Evolutionary conservation across 1,140 invertebrate species (phyloP).

Genomic region (Caenorhabditis latens): DNA sequence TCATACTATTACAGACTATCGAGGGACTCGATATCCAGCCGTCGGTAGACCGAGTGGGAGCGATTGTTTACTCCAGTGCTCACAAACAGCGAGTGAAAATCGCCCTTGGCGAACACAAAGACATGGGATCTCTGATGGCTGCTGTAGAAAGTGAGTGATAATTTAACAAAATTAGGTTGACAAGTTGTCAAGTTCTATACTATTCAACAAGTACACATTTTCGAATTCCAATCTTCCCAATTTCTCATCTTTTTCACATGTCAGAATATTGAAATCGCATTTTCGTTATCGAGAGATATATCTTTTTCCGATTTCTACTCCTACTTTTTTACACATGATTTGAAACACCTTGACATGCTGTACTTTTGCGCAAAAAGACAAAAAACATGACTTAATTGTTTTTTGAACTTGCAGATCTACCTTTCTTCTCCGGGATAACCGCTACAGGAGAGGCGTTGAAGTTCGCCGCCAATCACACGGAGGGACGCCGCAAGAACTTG

Average conservation of each 20-base stretch:
- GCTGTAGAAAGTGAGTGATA: conserved; percentile 25
- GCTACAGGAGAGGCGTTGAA: conserved; percentile 58
- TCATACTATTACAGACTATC: not conserved
- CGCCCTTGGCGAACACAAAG: not conserved
- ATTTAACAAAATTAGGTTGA: not conserved
- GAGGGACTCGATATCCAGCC: conserved; percentile 12
- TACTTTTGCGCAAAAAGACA: conserved; percentile 25
- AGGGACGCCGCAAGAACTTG: conserved; percentile 42
- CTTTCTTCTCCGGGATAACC: conserved; percentile 63
- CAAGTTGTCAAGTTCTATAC: not conserved
- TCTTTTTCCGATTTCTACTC: not conserved
- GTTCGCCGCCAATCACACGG: conserved; percentile 43
- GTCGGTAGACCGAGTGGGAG: conserved; percentile 44
- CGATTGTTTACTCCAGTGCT: conserved; percentile 33
- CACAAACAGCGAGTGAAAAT: conserved; percentile 29
- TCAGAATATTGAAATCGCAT: not conserved
- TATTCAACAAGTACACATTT: not conserved
- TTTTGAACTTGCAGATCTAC: conserved; percentile 47
- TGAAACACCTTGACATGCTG: conserved; percentile 51
- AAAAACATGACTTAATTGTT: conserved; percentile 29
- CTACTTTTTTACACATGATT: conserved; percentile 24
- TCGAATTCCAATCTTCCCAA: not conserved
- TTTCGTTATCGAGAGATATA: conserved; percentile 20
- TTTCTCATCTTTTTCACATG: not conserved
- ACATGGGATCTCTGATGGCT: conserved; percentile 12